phyloP scores from a whole-genome alignment of 2,113 vertebrate species.

The pig (Sus scrofa) region T2T-Sscrofa CM000826.6:104600501-104601000 shows the following conservation, averaged over 20 bases:
- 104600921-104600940: background rate
- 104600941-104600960: background rate
- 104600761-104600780: background rate
- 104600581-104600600: slow-evolving; percentile 3
- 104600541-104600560: background rate
- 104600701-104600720: background rate
- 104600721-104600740: background rate
- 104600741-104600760: background rate
- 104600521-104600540: background rate
- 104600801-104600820: background rate
- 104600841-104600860: background rate
- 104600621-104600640: background rate
- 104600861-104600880: background rate
- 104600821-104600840: background rate
- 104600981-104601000: background rate
- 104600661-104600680: background rate
- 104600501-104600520: background rate
- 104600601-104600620: background rate
- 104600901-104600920: background rate
- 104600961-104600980: too few relatives aligned
- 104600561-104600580: background rate
- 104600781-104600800: background rate
- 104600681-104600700: background rate
- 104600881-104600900: background rate
- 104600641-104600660: background rate